phyloP scores from a whole-genome alignment of 2,888 invertebrate species.

The Brenthis ino region DNA sequence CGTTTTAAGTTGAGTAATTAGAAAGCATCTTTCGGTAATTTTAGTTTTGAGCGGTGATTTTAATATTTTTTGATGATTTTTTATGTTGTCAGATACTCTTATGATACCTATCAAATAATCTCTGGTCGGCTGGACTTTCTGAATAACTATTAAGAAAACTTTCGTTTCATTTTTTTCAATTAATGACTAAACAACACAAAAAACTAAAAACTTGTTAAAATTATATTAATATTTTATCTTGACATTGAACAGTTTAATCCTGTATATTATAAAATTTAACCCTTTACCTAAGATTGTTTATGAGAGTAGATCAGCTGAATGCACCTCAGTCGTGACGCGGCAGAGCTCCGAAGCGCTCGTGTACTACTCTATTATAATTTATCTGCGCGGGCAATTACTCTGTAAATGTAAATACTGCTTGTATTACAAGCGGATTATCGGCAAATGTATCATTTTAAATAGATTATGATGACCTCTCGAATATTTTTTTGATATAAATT shows the following conservation, averaged over 20 bases:
- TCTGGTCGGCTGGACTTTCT: too few species aligned
- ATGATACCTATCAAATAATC: too few species aligned
- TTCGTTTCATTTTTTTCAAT: too few species aligned
- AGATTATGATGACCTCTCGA: neutral
- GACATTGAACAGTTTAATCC: neutral
- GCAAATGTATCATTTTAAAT: neutral
- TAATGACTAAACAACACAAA: too few species aligned
- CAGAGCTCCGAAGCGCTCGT: conserved; percentile 55
- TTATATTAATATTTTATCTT: too few species aligned
- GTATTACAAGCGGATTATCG: neutral
- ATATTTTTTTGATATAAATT: neutral
- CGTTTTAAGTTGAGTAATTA: too few species aligned
- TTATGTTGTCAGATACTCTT: too few species aligned
- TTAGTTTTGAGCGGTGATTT: too few species aligned
- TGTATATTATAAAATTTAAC: neutral
- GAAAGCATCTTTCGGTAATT: too few species aligned
- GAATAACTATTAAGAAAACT: too few species aligned
- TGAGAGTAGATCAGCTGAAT: conserved; percentile 53
- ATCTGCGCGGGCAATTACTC: conserved; percentile 6
- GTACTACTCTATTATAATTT: conserved; percentile 10
- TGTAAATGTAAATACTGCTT: neutral
- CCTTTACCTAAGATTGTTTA: conserved; percentile 35
- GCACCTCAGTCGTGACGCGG: conserved; percentile 58
- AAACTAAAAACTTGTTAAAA: too few species aligned
- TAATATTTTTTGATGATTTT: too few species aligned